Conservation (phyloP, 2,113 vertebrate species). For the Rhynchomys soricoides region DNA sequence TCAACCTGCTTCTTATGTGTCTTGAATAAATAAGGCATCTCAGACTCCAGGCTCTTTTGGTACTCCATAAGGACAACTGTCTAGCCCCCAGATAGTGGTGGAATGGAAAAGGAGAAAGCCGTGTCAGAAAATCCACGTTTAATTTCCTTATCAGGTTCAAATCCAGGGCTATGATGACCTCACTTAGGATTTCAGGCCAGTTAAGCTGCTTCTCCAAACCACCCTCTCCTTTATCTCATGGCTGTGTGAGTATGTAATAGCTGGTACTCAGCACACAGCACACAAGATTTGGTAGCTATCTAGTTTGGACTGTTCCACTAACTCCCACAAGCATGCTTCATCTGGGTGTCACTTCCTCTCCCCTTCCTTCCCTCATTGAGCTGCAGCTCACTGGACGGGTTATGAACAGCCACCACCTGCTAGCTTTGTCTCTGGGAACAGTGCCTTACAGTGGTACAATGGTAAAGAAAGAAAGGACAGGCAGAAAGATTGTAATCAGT, state of each 20-base stretch:
- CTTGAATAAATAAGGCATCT: too few relatives aligned
- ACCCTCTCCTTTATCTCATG: not conserved
- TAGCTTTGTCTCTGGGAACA: not conserved
- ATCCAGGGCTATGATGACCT: not conserved
- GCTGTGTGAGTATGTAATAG: not conserved
- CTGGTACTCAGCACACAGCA: not conserved
- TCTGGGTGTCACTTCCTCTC: rapidly evolving
- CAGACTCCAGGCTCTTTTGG: rapidly evolving
- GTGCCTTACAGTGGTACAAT: not conserved
- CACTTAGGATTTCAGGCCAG: not conserved
- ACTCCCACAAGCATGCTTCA: rapidly evolving
- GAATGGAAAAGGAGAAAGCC: not conserved
- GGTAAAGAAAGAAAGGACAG: not conserved
- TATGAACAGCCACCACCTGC: not conserved
- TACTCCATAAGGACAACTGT: not conserved
- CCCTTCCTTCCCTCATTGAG: not conserved
- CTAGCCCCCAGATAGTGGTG: too few relatives aligned
- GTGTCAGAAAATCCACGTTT: not conserved
- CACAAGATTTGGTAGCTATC: not conserved
- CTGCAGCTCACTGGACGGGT: rapidly evolving
- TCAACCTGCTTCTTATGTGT: not conserved
- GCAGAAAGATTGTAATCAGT: not conserved
- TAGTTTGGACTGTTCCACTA: not conserved
- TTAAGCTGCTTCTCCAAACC: not conserved
- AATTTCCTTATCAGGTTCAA: not conserved